Evolutionary conservation across 2,113 vertebrate genomes (phyloP).

Genomic region (Indri indri): DNA sequence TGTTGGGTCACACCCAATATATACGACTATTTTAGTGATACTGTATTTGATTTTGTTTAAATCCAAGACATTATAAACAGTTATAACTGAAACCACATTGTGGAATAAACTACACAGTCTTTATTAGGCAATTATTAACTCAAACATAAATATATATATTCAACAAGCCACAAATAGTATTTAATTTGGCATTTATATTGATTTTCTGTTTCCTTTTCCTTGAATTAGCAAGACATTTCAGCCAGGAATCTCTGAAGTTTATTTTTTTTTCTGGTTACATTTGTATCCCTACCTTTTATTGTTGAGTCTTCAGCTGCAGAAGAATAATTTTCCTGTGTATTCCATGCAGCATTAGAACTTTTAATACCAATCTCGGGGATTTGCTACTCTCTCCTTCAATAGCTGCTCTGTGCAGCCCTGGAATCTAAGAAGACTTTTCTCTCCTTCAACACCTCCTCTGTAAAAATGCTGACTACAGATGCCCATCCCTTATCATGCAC

Average conservation of each 20-base stretch:
- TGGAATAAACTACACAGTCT: neutral
- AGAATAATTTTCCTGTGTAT: neutral
- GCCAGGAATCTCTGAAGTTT: neutral
- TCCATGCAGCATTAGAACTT: neutral
- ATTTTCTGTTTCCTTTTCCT: conserved; percentile 41
- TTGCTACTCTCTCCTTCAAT: neutral
- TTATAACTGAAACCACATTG: neutral
- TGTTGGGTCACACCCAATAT: neutral
- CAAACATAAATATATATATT: conserved; percentile 11
- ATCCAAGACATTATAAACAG: neutral
- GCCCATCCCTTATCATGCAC: neutral
- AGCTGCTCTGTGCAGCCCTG: neutral
- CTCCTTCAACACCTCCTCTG: neutral
- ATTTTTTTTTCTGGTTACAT: neutral
- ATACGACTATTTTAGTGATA: conserved; percentile 9
- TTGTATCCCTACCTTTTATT: neutral
- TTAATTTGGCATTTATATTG: conserved; percentile 49
- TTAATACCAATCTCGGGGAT: neutral
- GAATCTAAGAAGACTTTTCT: neutral
- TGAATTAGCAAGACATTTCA: neutral
- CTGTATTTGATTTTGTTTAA: conserved; percentile 54
- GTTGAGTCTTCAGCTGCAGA: neutral
- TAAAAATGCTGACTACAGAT: neutral
- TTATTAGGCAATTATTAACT: conserved; percentile 32
- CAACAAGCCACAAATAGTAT: neutral